Percentiles rank a stretch among this genome's conserved stretches.
These are phyloP conservation scores for Apostichopus parvimensis DNA, from an alignment of 35 echinoderm and acorn worm genomes.

Conservation along the genomic window DNA sequence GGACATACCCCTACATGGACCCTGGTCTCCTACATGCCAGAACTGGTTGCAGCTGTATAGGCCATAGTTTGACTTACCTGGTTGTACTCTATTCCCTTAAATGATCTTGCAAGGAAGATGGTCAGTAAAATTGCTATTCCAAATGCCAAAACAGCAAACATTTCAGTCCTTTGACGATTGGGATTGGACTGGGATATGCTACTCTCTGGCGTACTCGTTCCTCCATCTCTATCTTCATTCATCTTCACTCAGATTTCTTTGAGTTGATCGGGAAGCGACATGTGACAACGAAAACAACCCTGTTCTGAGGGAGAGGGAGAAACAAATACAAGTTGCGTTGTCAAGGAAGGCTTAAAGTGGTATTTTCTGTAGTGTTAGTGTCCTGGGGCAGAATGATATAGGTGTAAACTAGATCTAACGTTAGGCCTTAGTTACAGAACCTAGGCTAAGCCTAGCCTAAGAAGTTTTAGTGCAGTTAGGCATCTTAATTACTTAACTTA, in stretches of 20 bases:
- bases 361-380: too few relatives aligned
- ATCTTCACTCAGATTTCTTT: not conserved
- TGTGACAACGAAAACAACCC: too few relatives aligned
- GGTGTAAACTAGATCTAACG: not conserved
- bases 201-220: not conserved
- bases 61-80: not conserved
- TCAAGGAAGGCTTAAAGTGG: too few relatives aligned
- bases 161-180: not conserved
- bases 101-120: constrained; percentile 7
- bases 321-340: too few relatives aligned
- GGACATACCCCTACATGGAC: too few relatives aligned
- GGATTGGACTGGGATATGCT: not conserved
- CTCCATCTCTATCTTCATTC: not conserved
- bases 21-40: too few relatives aligned
- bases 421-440: not conserved
- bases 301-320: too few relatives aligned
- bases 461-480: too few relatives aligned
- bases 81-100: constrained; percentile 10
- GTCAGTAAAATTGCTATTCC: not conserved
- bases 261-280: too few relatives aligned
- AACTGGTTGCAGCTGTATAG: not conserved
- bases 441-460: not conserved
- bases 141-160: not conserved
- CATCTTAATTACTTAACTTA: too few relatives aligned
- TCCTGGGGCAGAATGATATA: not conserved